Base-by-base conservation (phyloP, 2,113 vertebrate genomes). In the Potamarius usumacintae region DNA sequence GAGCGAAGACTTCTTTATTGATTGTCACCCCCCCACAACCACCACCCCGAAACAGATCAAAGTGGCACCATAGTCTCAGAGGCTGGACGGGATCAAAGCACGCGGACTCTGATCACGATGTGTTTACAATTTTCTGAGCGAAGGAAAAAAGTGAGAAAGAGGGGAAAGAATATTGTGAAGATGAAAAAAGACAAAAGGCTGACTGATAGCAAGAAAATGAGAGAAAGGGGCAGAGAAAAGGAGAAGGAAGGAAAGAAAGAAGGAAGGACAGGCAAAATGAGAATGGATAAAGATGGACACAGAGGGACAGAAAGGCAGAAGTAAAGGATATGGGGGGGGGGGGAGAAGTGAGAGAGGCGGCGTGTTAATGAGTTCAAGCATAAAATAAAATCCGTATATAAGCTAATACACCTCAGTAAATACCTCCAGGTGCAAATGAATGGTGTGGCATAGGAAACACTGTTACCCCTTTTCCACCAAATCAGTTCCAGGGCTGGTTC, bases 121-220 rank as follows among this genome's bases (percentile, higher is more conserved):
- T 87, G 90, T 92, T 92, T 53, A 55, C 84, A 91, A 92, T 80
- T 62, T 87, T 92, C 97, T 98, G 93, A 83, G 84, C 69, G 84
- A 79, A 69, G 81, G 58, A 88, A 67, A 86, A 83, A 85, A 89
- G 90, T 87, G 53, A 87, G 79, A 82, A 79, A 87, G 82, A 62
- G 84, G 53, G 15, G 30, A 55, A 74, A 30, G 71, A 65, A 74
- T 50, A 74, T 52, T 55, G 67, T 53, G 0, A 71, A 20, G 71
- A 86, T 12, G 55, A 74, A 84, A 89, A 90, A 85, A 58, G 71
- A 82, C 34, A 77, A 76, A 57, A 53, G 62, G 81, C 77, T 69
- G 53, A 86, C 57, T 83, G 77, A 83, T 30, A 55, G 52, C 20
- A 82, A 55, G 63, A 83, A 83, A 55, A 87, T 30, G 65, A 62